These are phyloP conservation scores for Maniola hyperantus DNA, from an alignment of 2,888 invertebrate genomes.

Conservation along the genomic window DNA sequence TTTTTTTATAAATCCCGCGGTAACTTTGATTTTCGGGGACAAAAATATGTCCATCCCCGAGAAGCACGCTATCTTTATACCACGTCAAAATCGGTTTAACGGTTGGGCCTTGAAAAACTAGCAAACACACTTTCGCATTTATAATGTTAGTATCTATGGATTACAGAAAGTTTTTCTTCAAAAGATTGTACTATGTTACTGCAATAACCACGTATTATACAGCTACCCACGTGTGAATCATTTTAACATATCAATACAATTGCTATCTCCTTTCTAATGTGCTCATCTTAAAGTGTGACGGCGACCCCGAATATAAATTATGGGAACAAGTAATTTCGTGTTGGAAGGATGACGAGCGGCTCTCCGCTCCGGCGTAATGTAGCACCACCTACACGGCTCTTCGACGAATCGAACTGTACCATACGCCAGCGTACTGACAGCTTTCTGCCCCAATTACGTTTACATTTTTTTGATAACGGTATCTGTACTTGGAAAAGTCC, in stretches of 20 bases:
- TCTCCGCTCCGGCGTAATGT: slow-evolving; percentile 53
- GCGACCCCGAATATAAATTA: slow-evolving; percentile 79
- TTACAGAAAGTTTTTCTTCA: not conserved
- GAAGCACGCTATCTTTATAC: not conserved
- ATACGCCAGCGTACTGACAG: slow-evolving; percentile 52
- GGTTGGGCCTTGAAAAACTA: too few relatives aligned
- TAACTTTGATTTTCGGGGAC: too few relatives aligned
- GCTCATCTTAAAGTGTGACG: slow-evolving; percentile 72
- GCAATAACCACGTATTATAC: slow-evolving; percentile 26
- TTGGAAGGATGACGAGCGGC: slow-evolving; percentile 68
- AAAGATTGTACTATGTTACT: slow-evolving; percentile 5
- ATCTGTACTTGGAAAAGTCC: slow-evolving; percentile 38
- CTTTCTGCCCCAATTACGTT: slow-evolving; percentile 71
- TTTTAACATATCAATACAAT: slow-evolving; percentile 67
- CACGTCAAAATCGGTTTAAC: too few relatives aligned
- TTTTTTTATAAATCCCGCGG: too few relatives aligned
- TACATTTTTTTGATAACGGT: slow-evolving; percentile 47
- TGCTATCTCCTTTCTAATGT: slow-evolving; percentile 78
- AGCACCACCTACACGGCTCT: slow-evolving; percentile 72
- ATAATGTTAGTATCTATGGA: too few relatives aligned
- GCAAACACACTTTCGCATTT: too few relatives aligned
- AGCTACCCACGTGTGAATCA: slow-evolving; percentile 64
- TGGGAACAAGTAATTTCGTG: slow-evolving; percentile 76
- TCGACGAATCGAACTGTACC: slow-evolving; percentile 76
- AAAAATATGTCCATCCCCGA: too few relatives aligned